Base-by-base conservation (phyloP, 1,140 invertebrate genomes). In the Anastatus disparis region DNA sequence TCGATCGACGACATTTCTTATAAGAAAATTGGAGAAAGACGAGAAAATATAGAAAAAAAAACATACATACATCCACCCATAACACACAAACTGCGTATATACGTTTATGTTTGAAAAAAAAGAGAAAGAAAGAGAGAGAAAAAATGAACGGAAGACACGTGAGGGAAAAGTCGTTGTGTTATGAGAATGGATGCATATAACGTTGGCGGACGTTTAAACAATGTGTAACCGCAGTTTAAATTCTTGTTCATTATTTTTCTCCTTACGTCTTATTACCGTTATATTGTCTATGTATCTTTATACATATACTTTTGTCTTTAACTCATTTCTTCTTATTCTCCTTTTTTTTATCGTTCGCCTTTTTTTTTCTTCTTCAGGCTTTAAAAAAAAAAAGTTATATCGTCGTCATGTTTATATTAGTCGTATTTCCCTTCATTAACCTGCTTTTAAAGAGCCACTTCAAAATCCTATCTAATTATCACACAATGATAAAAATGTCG, bases 161-260 rank as follows among this genome's bases (percentile, higher is more conserved):
- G n/a, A n/a, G n/a, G n/a, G 55, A 53, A 68, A 68, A 68, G 55
- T 59, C 65, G 27, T 68, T n/a, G n/a, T n/a, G n/a, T n/a, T n/a
- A 65, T 29, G 61, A 64, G 61, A 64, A 71, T 63, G 58, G 46
- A n/a, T n/a, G n/a, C n/a, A n/a, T n/a, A n/a, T 35, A 35, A 35
- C 58, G 50, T 31, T n/a, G 8, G 17, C 38, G 52, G 42, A 46
- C 56, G 26, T 55, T 70, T 70, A 63, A n/a, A 70, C 69, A 71
- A 71, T 71, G 69, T 64, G 44, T 71, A 64, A 64, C 31, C 69
- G 44, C 69, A 64, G 69, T 64, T 71, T 64, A 35, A 71, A 71
- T 64, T 71, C 69, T 71, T 64, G 61, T 63, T 70, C 59, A 56
- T 71, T 65, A 59, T 58, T 64, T 70, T 40, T 55, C 50, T 69